A percentile compares a stretch with the other conserved stretches of the same genome.
phyloP scores from a whole-genome alignment of 2,888 invertebrate species.

The Drosophila yooni region DNA sequence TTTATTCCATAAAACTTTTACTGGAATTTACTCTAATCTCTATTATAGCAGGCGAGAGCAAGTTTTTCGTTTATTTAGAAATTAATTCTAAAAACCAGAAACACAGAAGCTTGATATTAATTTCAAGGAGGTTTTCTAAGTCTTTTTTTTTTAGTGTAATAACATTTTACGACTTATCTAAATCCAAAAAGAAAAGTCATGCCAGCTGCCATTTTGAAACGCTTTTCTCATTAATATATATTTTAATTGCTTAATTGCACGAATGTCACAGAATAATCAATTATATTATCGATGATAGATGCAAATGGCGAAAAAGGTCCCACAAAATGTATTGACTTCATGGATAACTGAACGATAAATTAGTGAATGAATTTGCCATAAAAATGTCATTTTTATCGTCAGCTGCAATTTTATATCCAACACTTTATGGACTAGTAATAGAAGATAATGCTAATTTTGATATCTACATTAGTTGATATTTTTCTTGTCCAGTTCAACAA shows the following conservation, averaged over 20 bases:
- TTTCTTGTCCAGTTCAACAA: not conserved
- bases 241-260: not conserved
- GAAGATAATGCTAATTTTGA: not conserved
- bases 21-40: too few species aligned
- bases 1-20: too few species aligned
- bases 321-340: not conserved
- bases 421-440: not conserved
- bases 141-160: not conserved
- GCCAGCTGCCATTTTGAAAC: not conserved
- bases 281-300: not conserved
- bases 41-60: too few species aligned
- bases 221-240: not conserved
- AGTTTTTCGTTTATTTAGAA: not conserved
- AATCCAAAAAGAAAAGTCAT: not conserved
- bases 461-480: not conserved
- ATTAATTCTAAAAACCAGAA: rapidly evolving
- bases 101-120: rapidly evolving
- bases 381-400: not conserved
- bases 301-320: not conserved
- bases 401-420: not conserved
- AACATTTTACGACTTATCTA: not conserved
- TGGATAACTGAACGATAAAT: not conserved
- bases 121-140: not conserved
- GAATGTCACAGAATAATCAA: not conserved
- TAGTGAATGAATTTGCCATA: not conserved